Evolutionary conservation across 2,888 invertebrate species (phyloP), one percentile per base, ranked within the genome.

Genomic region (Orchesellides sinensis): DNA sequence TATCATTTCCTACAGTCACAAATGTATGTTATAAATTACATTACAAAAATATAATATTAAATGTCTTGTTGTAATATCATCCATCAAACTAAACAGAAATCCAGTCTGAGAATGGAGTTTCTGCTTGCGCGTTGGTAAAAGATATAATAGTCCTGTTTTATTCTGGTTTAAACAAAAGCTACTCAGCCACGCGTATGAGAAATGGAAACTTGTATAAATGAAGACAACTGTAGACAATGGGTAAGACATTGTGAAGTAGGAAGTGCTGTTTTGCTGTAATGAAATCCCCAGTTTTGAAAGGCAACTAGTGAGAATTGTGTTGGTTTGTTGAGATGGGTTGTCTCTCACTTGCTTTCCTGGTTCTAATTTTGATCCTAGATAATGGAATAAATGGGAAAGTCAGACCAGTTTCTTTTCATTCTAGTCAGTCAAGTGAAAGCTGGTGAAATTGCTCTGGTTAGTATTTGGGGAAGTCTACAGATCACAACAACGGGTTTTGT

Each of bases 381-480:
- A 72, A 72, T 72, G 59, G 59, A 72, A 40, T 45, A 72, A 72
- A 72, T 59, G 72, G 72, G 29, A 61, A 72, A 72, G 59, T 72
- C 72, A 72, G 59, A 59, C 8, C 59, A 72, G 45, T 72, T 72
- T 59, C 72, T 72, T 72, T 72, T 72, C 72, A 45, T 29, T 72
- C 45, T 45, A 72, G 59, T 72, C 72, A 72, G 40, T 59, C 72
- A 72, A 45, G 72, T 72, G 72, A 72, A 72, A 72, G 72, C 29
- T 70, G 59, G 45, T 45, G 72, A 72, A 72, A 72, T 45, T 59
- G 59, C 59, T 59, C 59, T 59, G 59, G 59, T 29, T 27, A 59
- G 59, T 17, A 27, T 49, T 49, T 6, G 17, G 5, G 27, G 1
- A 17, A 14, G n/a, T 12, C 27, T 59, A 59, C 59, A n/a, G 21